phyloP scores from a whole-genome alignment of 2,797 vertebrate genomes.

The Phrynocephalus guinanensis region DNA sequence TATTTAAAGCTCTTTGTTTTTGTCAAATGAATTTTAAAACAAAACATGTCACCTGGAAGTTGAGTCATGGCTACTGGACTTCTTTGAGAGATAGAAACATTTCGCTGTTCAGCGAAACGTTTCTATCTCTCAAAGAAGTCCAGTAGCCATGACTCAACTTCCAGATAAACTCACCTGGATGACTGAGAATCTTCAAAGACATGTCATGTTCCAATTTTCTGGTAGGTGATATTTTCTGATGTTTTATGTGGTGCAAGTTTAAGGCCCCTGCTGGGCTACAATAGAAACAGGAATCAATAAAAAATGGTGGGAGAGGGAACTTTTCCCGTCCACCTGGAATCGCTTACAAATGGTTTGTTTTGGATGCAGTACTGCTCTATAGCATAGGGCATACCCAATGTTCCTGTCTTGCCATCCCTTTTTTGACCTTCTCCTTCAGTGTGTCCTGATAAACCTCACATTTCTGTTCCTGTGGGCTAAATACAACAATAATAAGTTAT shows the following conservation, averaged over 20 bases:
- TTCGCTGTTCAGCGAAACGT: too few relatives aligned
- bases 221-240: constrained; percentile 2
- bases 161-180: too few relatives aligned
- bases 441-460: not conserved
- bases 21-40: constrained; percentile 54
- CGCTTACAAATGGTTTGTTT: constrained; percentile 12
- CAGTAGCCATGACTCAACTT: too few relatives aligned
- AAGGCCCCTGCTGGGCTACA: not conserved
- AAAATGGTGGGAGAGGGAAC: not conserved
- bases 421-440: not conserved
- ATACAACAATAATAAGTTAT: not conserved
- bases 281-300: constrained; percentile 17
- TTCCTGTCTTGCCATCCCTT: not conserved
- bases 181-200: not conserved
- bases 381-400: not conserved
- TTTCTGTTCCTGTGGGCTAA: not conserved
- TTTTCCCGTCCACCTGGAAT: not conserved
- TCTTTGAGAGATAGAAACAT: too few relatives aligned
- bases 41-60: not conserved
- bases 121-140: too few relatives aligned
- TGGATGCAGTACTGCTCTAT: constrained; percentile 4
- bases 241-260: not conserved
- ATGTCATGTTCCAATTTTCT: constrained; percentile 14
- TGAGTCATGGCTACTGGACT: too few relatives aligned
- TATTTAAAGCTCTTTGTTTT: constrained; percentile 12